phyloP scores from a whole-genome alignment of 2,113 vertebrate genomes.

The Trinectes maculatus region DNA sequence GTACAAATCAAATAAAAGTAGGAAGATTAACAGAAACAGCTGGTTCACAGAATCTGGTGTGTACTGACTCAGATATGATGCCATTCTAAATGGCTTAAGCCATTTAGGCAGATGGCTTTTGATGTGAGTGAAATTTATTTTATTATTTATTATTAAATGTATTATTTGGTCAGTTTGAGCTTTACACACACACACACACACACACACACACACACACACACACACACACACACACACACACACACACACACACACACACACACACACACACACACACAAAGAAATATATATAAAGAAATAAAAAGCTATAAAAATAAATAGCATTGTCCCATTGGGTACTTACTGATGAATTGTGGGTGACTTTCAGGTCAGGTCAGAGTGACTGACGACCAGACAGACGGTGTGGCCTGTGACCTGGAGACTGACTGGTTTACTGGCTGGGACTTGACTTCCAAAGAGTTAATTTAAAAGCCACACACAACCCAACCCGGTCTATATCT shows the following conservation, averaged over 20 bases:
- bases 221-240: too few relatives aligned
- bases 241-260: too few relatives aligned
- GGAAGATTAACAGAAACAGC: neutral
- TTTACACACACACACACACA: too few relatives aligned
- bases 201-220: too few relatives aligned
- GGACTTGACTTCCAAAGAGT: slow-evolving; percentile 36
- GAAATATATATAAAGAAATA: too few relatives aligned
- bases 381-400: slow-evolving; percentile 14
- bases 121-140: neutral
- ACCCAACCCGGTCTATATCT: neutral
- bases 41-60: neutral
- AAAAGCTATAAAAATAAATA: slow-evolving; percentile 38
- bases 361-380: slow-evolving; percentile 20
- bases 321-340: neutral
- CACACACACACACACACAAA: too few relatives aligned
- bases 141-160: too few relatives aligned
- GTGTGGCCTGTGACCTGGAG: slow-evolving; percentile 7
- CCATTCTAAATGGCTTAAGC: neutral
- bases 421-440: slow-evolving; percentile 50
- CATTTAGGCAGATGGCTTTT: slow-evolving; percentile 5
- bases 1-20: neutral
- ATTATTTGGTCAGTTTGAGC: neutral
- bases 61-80: neutral
- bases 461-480: slow-evolving; percentile 40
- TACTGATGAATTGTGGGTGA: slow-evolving; percentile 28